Base-by-base conservation (phyloP, 2,888 invertebrate genomes). In the Steinernema hermaphroditum region DNA sequence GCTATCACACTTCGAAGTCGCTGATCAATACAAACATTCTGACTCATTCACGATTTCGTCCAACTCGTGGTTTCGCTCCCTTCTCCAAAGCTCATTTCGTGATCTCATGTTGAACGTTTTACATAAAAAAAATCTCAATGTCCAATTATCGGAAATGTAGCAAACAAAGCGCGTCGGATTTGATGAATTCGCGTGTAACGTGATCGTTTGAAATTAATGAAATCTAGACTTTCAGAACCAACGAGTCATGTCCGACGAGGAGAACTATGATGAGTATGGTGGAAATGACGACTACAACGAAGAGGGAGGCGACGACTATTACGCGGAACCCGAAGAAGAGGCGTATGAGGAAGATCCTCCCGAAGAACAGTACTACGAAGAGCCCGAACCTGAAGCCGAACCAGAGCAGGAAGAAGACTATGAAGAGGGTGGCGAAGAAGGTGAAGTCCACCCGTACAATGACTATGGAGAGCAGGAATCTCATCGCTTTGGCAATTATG, bases 1-100 rank as follows among this genome's bases (percentile, higher is more conserved):
- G 12, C 62, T 29, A 62, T 32, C 29, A 16, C 62, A 9, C 22
- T 22, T n/a, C n/a, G n/a, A n/a, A n/a, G n/a, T 37, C 12, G 37
- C 12, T 14, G 32, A 62, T 62, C 62, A 62, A 62, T 62, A 62
- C 50, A 50, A 50, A 50, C 50, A 50, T 22, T 22, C 24, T 62
- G 62, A 62, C 32, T 62, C 62, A 62, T 32, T 46, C 46, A 19
- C 19, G n/a, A n/a, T n/a, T n/a, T n/a, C n/a, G n/a, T n/a, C n/a
- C n/a, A n/a, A 37, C 6, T 37, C 37, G 6, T 12, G 12, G 37
- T 37, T 37, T 37, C 37, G 6, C 37, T 4, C 37, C 37, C 37
- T 37, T 12, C 6, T 37, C 37, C 12, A 37, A 37, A 37, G 4
- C 37, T 37, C 4, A 37, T 37, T 8, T 12, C 37, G 37, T 37